A percentile compares a stretch with the other conserved stretches of the same genome.
Conservation (phyloP, 2,797 vertebrate genomes). For the Anniella stebbinsi region DNA sequence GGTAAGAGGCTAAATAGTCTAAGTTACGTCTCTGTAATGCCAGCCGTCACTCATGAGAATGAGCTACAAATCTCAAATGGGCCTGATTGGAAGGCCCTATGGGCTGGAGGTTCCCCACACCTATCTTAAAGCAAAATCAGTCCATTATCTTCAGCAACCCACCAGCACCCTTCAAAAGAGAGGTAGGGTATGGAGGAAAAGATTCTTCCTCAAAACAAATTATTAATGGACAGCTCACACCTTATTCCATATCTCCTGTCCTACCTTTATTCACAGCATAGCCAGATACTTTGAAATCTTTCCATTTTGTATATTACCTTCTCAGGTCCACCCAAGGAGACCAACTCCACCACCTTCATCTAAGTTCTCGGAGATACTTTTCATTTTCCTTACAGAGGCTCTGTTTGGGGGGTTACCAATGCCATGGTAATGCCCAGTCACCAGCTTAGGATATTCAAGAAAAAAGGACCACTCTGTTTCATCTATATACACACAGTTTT, state of each 20-base stretch:
- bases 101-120: too few relatives aligned
- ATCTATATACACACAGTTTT: not conserved
- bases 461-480: not conserved
- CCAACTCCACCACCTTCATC: not conserved
- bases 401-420: not conserved
- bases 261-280: not conserved
- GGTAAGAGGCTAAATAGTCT: not conserved
- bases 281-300: too few relatives aligned
- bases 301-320: too few relatives aligned
- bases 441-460: not conserved
- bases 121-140: not conserved
- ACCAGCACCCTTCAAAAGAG: not conserved
- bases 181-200: not conserved
- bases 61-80: not conserved
- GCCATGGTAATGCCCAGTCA: not conserved
- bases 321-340: not conserved
- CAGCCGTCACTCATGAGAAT: not conserved
- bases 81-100: too few relatives aligned
- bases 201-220: not conserved
- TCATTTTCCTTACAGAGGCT: too few relatives aligned
- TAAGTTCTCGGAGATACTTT: not conserved
- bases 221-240: not conserved
- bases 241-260: not conserved
- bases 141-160: not conserved
- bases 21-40: not conserved